These are phyloP conservation scores for Pelusios castaneus DNA, from an alignment of 2,113 vertebrate species.

Conservation along the genomic window DNA sequence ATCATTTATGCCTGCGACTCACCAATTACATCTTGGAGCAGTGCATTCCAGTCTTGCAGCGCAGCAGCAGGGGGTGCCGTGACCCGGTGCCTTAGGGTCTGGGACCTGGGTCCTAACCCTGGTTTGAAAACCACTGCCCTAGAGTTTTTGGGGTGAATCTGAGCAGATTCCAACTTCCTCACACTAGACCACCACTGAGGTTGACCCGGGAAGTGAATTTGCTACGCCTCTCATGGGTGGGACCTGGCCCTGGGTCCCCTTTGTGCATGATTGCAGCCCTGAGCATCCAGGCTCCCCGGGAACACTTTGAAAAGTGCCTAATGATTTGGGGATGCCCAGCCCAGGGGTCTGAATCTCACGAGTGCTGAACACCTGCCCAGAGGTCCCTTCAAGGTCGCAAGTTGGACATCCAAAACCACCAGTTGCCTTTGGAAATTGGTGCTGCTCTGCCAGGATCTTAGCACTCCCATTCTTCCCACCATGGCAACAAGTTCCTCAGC, in stretches of 20 bases:
- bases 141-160: neutral
- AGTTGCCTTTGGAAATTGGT: neutral
- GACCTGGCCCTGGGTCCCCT: too few species aligned
- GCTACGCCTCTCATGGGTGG: neutral
- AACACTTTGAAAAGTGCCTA: neutral
- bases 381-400: neutral
- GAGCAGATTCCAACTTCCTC: neutral
- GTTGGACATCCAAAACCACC: neutral
- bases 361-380: neutral
- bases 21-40: too few species aligned
- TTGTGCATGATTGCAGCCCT: neutral
- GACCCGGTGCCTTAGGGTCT: too few species aligned
- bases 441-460: too few species aligned
- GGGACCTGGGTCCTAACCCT: too few species aligned
- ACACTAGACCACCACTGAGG: neutral
- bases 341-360: neutral
- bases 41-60: too few species aligned
- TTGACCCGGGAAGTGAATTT: neutral
- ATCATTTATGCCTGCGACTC: too few species aligned
- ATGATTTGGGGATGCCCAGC: neutral
- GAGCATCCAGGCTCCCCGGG: neutral
- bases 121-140: too few species aligned
- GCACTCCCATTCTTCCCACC: neutral
- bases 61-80: too few species aligned
- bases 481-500: neutral